Percentiles rank a stretch among this genome's conserved stretches.
Evolutionary conservation across 1,140 invertebrate genomes (phyloP).

Genomic region (Bombus cullumanus): DNA sequence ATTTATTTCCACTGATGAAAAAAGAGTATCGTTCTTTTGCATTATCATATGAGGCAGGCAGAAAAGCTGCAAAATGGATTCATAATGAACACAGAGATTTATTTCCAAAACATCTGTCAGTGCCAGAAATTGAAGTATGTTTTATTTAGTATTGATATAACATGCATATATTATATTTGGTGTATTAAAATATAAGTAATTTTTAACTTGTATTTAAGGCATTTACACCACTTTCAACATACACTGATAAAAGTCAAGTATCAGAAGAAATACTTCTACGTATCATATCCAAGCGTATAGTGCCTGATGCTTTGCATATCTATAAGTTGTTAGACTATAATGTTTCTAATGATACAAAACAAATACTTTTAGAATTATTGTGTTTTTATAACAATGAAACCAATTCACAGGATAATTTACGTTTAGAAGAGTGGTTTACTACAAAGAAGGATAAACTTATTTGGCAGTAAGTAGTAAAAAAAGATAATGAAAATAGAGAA

Average conservation of each 20-base stretch:
- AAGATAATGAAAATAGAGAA: not conserved
- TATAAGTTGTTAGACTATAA: slow-evolving; percentile 88
- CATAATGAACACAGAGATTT: slow-evolving; percentile 89
- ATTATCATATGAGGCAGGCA: slow-evolving; percentile 92
- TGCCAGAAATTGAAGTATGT: slow-evolving; percentile 83
- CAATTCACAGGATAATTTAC: slow-evolving; percentile 85
- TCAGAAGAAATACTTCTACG: slow-evolving; percentile 85
- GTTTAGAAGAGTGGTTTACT: slow-evolving; percentile 91
- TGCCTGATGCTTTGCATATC: slow-evolving; percentile 88
- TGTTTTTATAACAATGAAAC: slow-evolving; percentile 92
- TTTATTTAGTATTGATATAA: not conserved
- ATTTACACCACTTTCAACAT: slow-evolving; percentile 88
- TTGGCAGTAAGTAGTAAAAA: slow-evolving; percentile 86
- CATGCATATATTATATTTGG: not conserved
- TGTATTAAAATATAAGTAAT: not conserved
- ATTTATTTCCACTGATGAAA: slow-evolving; percentile 91
- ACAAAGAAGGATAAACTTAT: slow-evolving; percentile 78
- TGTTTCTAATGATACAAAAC: slow-evolving; percentile 85
- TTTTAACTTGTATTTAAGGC: slow-evolving; percentile 78
- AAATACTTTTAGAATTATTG: slow-evolving; percentile 90
- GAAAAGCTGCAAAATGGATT: slow-evolving; percentile 94
- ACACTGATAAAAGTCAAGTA: slow-evolving; percentile 88
- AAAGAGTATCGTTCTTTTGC: slow-evolving; percentile 88
- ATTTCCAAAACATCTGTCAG: slow-evolving; percentile 88
- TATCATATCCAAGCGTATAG: slow-evolving; percentile 86